Evolutionary conservation across 2,888 invertebrate genomes (phyloP).

Genomic region (Pteria penguin): DNA sequence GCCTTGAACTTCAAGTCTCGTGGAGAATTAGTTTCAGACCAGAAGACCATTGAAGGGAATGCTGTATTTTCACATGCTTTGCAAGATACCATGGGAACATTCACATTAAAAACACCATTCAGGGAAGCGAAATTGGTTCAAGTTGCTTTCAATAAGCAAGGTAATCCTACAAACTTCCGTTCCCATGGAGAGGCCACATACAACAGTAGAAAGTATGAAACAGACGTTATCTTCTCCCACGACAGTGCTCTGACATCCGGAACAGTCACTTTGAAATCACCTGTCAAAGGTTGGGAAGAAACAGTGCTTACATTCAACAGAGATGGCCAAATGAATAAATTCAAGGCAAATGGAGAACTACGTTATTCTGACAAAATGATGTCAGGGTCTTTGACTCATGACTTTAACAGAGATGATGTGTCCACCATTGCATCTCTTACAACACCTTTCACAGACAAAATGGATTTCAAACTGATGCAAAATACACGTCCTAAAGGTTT

Average conservation of each 20-base stretch:
- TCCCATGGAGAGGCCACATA: constrained; percentile 22
- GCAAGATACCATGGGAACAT: constrained; percentile 35
- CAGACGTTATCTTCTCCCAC: constrained; percentile 22
- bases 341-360: constrained; percentile 52
- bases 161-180: constrained; percentile 8
- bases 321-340: constrained; percentile 48
- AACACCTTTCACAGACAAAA: constrained; percentile 50
- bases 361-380: constrained; percentile 52
- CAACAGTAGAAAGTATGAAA: constrained; percentile 10
- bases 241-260: background rate
- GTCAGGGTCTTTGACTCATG: constrained; percentile 42
- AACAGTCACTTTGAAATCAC: constrained; percentile 16
- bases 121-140: constrained; percentile 4
- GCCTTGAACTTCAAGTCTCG: constrained; percentile 47
- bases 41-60: constrained; percentile 41
- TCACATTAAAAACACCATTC: constrained; percentile 51
- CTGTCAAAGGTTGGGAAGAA: constrained; percentile 43
- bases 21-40: constrained; percentile 49
- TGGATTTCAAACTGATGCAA: constrained; percentile 27
- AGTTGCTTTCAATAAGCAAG: constrained; percentile 7
- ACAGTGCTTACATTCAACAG: constrained; percentile 43
- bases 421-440: constrained; percentile 39
- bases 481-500: constrained; percentile 33
- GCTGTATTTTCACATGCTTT: constrained; percentile 41
- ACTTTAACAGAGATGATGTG: constrained; percentile 38